A percentile compares a stretch with the other conserved stretches of the same genome.
These are phyloP conservation scores for Crepidodera aurea DNA, from an alignment of 2,888 invertebrate genomes.

Conservation along the genomic window DNA sequence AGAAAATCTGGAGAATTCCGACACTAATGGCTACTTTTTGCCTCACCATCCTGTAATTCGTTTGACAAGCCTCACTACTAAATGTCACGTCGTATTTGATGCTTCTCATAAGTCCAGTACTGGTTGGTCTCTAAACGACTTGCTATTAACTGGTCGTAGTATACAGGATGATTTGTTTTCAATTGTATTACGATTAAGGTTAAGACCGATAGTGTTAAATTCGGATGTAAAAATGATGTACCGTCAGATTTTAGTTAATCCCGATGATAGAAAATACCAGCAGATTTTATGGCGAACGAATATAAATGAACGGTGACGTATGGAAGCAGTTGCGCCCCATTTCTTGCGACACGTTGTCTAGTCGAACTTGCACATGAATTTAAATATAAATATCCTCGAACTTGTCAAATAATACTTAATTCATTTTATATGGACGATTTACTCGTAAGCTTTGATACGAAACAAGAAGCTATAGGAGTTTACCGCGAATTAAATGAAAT, in stretches of 20 bases:
- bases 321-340: constrained; percentile 24
- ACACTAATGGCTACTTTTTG: no score
- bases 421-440: constrained; percentile 25
- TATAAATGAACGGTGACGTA: constrained; percentile 27
- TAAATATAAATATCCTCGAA: neutral
- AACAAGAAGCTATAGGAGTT: constrained; percentile 7
- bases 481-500: no score
- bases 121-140: constrained; percentile 34
- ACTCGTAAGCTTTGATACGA: neutral
- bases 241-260: no score
- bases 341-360: constrained; percentile 9
- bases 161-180: constrained; percentile 32
- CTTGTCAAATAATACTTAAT: no score
- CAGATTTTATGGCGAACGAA: constrained; percentile 28
- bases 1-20: no score
- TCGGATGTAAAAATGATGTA: constrained; percentile 23
- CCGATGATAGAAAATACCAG: constrained; percentile 22
- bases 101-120: constrained; percentile 22
- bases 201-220: constrained; percentile 6
- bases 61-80: constrained; percentile 28
- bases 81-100: constrained; percentile 32
- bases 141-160: constrained; percentile 27
- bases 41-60: constrained; percentile 38
- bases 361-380: neutral
- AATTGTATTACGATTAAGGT: constrained; percentile 18